A percentile compares a stretch with the other conserved stretches of the same genome.
These are phyloP conservation scores for Electrophaes corylata DNA, from an alignment of 2,888 invertebrate species.

Conservation along the genomic window DNA sequence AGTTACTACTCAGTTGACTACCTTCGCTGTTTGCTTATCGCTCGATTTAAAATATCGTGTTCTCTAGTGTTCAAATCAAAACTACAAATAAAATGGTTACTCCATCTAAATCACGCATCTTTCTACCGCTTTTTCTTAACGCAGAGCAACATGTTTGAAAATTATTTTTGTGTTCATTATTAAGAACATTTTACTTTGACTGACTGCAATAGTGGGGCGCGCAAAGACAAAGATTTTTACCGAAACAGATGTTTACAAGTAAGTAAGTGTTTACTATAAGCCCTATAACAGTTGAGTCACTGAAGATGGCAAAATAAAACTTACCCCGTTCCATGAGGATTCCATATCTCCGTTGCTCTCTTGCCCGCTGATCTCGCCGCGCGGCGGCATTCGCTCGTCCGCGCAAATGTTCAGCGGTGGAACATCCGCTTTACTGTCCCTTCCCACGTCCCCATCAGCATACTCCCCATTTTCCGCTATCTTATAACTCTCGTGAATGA, in stretches of 20 bases:
- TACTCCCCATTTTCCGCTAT: constrained; percentile 71
- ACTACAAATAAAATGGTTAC: neutral
- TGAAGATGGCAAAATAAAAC: constrained; percentile 36
- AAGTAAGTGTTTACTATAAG: too few relatives aligned
- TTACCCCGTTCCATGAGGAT: constrained; percentile 89
- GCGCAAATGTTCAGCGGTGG: constrained; percentile 89
- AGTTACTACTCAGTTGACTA: too few relatives aligned
- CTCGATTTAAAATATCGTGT: too few relatives aligned
- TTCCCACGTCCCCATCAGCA: constrained; percentile 55
- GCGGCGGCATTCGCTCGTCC: constrained; percentile 94
- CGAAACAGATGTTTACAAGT: too few relatives aligned
- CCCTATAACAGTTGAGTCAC: too few relatives aligned
- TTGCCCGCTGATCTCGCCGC: constrained; percentile 94
- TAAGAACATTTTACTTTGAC: too few relatives aligned
- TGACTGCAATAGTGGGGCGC: too few relatives aligned
- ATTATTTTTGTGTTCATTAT: too few relatives aligned
- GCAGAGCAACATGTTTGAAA: too few relatives aligned
- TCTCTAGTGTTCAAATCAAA: neutral
- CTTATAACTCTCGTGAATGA: constrained; percentile 78
- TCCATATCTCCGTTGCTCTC: constrained; percentile 94
- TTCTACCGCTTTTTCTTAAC: too few relatives aligned
- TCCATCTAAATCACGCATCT: neutral
- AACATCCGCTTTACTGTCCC: constrained; percentile 70
- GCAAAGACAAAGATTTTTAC: too few relatives aligned
- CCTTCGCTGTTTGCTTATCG: too few relatives aligned